Percentiles rank a stretch among this genome's conserved stretches.
phyloP scores from a whole-genome alignment of 2,888 invertebrate genomes.

The Aromia moschata region DNA sequence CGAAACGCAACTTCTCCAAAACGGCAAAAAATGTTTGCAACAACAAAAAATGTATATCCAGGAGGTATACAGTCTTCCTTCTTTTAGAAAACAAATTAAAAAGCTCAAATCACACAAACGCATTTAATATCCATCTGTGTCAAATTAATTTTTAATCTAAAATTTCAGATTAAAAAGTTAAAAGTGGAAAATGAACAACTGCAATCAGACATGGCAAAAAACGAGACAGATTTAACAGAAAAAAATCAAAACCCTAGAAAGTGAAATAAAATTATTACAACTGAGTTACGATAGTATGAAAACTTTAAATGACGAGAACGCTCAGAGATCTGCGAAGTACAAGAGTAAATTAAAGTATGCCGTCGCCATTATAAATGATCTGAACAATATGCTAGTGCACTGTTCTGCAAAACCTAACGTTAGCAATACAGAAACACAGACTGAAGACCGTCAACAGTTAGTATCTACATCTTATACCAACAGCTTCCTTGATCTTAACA shows the following conservation, averaged over 20 bases:
- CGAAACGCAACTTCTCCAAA: slow-evolving; percentile 32
- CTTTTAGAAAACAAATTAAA: too few relatives aligned
- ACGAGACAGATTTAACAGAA: slow-evolving; percentile 9
- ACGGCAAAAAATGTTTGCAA: slow-evolving; percentile 34
- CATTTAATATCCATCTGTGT: too few relatives aligned
- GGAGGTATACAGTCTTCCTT: slow-evolving; percentile 11
- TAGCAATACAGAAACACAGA: slow-evolving; percentile 32
- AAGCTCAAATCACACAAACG: too few relatives aligned
- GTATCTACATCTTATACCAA: neutral
- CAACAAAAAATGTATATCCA: slow-evolving; percentile 36
- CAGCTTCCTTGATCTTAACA: neutral
- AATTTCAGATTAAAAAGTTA: slow-evolving; percentile 30
- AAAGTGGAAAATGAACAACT: slow-evolving; percentile 35
- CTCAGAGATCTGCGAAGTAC: slow-evolving; percentile 35
- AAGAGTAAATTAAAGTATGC: slow-evolving; percentile 42
- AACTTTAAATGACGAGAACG: slow-evolving; percentile 28
- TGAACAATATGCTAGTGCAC: slow-evolving; percentile 38
- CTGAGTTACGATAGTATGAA: slow-evolving; percentile 29
- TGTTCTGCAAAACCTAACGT: slow-evolving; percentile 29
- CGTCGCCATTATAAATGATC: slow-evolving; percentile 40
- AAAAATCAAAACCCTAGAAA: slow-evolving; percentile 30
- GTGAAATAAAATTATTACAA: slow-evolving; percentile 29
- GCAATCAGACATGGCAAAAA: slow-evolving; percentile 19
- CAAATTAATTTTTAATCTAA: too few relatives aligned
- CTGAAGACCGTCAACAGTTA: slow-evolving; percentile 21